Evolutionary conservation across 2,888 invertebrate species (phyloP).

Genomic region (Caradrina kadenii): DNA sequence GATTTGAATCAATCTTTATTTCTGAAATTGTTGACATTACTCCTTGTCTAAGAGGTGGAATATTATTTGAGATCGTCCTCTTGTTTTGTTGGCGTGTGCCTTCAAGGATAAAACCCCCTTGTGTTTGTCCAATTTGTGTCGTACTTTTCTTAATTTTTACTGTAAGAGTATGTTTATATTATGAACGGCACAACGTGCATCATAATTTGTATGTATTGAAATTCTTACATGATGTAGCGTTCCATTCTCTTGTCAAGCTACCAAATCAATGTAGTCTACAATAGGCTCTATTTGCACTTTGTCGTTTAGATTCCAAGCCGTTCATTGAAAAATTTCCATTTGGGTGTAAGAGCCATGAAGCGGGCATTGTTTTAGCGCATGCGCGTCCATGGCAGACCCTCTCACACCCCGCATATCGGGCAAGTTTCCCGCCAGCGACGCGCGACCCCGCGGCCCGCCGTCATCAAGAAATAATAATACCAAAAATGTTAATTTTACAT

Average conservation of each 20-base stretch:
- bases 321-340: slow-evolving; percentile 71
- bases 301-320: slow-evolving; percentile 54
- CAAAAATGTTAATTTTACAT: slow-evolving; percentile 36
- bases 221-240: too few species aligned
- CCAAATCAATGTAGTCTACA: slow-evolving; percentile 48
- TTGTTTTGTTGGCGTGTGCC: not conserved
- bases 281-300: slow-evolving; percentile 36
- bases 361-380: slow-evolving; percentile 74
- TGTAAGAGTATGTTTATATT: slow-evolving; percentile 1
- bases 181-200: not conserved
- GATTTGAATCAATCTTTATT: too few species aligned
- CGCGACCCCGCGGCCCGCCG: slow-evolving; percentile 68
- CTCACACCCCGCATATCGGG: slow-evolving; percentile 67
- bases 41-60: not conserved
- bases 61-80: not conserved
- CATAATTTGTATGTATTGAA: slow-evolving; percentile 2
- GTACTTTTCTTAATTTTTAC: slow-evolving; percentile 14
- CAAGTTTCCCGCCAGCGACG: slow-evolving; percentile 80
- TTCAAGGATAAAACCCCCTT: not conserved
- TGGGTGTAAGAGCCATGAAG: slow-evolving; percentile 54
- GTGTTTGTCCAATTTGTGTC: slow-evolving; percentile 1
- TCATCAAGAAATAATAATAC: slow-evolving; percentile 56
- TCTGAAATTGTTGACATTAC: too few species aligned
- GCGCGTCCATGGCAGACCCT: slow-evolving; percentile 69
- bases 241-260: slow-evolving; percentile 20